These are phyloP conservation scores for Carcina quercana DNA, from an alignment of 2,888 invertebrate genomes.

Conservation along the genomic window DNA sequence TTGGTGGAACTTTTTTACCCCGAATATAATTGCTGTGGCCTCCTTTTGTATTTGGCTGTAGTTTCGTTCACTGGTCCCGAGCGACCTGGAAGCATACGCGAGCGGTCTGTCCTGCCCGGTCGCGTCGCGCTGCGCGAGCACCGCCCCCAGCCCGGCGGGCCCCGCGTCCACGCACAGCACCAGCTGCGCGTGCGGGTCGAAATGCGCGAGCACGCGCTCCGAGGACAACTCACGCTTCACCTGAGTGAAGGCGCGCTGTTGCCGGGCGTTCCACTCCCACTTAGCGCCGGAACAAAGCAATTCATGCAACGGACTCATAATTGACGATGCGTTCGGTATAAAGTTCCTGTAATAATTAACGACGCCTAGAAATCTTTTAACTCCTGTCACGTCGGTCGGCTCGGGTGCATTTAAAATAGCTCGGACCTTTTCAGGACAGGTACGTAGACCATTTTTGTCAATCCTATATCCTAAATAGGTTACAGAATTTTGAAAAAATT, in stretches of 20 bases:
- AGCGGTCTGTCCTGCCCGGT: slow-evolving; percentile 6
- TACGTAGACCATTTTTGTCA: slow-evolving; percentile 14
- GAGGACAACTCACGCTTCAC: slow-evolving; percentile 9
- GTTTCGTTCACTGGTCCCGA: neutral
- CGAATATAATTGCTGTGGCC: slow-evolving; percentile 11
- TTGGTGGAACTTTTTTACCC: slow-evolving; percentile 5
- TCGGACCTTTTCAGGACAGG: slow-evolving; percentile 16
- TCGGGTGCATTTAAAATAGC: slow-evolving; percentile 18
- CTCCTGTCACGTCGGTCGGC: slow-evolving; percentile 15
- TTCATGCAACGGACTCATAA: slow-evolving; percentile 17
- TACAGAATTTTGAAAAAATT: slow-evolving; percentile 13
- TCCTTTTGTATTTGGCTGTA: slow-evolving; percentile 14
- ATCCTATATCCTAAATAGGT: slow-evolving; percentile 19
- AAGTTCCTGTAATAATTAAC: slow-evolving; percentile 24
- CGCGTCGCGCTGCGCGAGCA: slow-evolving; percentile 8
- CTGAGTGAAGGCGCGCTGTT: slow-evolving; percentile 3
- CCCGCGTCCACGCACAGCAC: slow-evolving; percentile 12
- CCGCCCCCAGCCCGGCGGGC: slow-evolving; percentile 13
- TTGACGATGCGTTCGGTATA: slow-evolving; percentile 18
- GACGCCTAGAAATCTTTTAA: slow-evolving; percentile 22
- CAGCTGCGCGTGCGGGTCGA: slow-evolving; percentile 7
- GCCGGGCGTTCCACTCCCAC: slow-evolving; percentile 10
- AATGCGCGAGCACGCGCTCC: slow-evolving; percentile 11
- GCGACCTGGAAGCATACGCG: slow-evolving; percentile 8
- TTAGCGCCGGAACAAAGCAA: slow-evolving; percentile 7